Conservation (phyloP, 2,888 invertebrate genomes). For the Heliconius hortense region DNA sequence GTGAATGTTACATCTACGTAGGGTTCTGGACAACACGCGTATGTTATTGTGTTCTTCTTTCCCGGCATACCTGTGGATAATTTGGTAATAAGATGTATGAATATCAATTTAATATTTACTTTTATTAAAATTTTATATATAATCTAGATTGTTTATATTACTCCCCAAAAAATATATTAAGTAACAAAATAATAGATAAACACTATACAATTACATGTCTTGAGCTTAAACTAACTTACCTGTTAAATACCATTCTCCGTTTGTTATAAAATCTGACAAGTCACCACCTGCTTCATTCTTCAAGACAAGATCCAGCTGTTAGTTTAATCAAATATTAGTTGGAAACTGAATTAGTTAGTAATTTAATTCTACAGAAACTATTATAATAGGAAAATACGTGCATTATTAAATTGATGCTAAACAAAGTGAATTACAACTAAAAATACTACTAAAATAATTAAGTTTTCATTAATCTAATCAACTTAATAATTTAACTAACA, state of each 20-base stretch:
- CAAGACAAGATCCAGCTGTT: constrained; percentile 96
- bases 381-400: constrained; percentile 15
- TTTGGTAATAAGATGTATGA: neutral
- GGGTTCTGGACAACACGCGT: constrained; percentile 96
- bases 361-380: neutral
- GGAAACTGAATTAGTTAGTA: neutral
- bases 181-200: neutral
- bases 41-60: constrained; percentile 93
- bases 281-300: constrained; percentile 97
- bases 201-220: neutral
- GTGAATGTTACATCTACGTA: constrained; percentile 98
- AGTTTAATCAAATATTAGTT: constrained; percentile 51
- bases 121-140: neutral
- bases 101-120: neutral
- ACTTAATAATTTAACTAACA: neutral
- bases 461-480: neutral
- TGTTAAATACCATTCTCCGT: constrained; percentile 99
- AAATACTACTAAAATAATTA: neutral
- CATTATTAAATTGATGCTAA: neutral
- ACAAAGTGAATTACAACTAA: neutral
- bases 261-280: constrained; percentile 97
- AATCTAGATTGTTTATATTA: neutral
- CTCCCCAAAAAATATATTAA: neutral
- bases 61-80: constrained; percentile 91
- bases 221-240: constrained; percentile 84